Evolutionary conservation across 2,113 vertebrate genomes (phyloP).

Genomic region (Marmota monax): DNA sequence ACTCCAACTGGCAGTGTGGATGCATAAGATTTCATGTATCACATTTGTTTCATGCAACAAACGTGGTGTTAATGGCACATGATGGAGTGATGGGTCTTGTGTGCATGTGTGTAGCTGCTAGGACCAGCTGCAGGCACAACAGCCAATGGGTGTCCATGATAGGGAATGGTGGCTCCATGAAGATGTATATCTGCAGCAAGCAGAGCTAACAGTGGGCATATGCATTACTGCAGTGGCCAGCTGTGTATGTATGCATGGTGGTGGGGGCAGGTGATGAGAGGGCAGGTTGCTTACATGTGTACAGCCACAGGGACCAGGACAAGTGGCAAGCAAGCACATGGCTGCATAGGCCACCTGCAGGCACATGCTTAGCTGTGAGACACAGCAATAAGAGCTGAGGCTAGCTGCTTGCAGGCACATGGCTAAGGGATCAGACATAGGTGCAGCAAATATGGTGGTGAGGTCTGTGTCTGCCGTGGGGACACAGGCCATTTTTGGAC

Average conservation of each 20-base stretch:
- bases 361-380: neutral
- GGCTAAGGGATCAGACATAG: neutral
- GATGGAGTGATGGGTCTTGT: neutral
- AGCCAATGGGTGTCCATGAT: neutral
- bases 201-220: neutral
- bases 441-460: no score
- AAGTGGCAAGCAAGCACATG: neutral
- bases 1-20: neutral
- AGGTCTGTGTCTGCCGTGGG: neutral
- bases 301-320: neutral
- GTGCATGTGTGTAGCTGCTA: neutral
- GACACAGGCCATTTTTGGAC: neutral
- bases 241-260: no score
- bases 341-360: neutral
- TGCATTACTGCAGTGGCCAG: neutral
- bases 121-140: neutral
- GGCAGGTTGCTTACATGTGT: neutral
- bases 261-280: neutral
- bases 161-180: neutral
- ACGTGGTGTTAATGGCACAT: neutral
- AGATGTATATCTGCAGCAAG: neutral
- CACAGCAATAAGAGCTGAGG: neutral
- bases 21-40: neutral
- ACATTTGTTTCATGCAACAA: no score
- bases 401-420: neutral